These are phyloP conservation scores for Phrynocephalus versicolor DNA, from an alignment of 2,113 vertebrate species.

Conservation along the genomic window DNA sequence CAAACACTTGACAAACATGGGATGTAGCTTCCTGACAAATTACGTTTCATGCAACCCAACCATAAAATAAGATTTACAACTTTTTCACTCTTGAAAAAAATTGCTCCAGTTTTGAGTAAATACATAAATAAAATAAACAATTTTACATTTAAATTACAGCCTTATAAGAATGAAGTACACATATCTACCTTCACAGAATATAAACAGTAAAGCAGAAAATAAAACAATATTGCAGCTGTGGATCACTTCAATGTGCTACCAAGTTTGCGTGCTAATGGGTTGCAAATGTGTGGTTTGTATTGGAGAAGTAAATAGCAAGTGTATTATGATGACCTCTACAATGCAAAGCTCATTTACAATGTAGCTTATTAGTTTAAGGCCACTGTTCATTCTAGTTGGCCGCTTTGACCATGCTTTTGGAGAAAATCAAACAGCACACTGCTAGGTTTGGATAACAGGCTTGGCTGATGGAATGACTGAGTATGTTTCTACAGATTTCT, in stretches of 20 bases:
- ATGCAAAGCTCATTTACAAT: too few relatives aligned
- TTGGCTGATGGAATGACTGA: not conserved
- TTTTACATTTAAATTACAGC: constrained; percentile 68
- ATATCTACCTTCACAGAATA: not conserved
- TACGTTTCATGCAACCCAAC: constrained; percentile 66
- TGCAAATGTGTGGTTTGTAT: not conserved
- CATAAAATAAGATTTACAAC: constrained; percentile 76
- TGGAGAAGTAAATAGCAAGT: not conserved
- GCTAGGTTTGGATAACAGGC: not conserved
- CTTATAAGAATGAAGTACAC: constrained; percentile 54
- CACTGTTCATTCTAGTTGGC: not conserved
- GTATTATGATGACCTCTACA: not conserved
- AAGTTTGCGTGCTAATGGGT: not conserved
- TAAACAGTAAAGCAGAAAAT: constrained; percentile 8
- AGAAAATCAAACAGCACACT: not conserved
- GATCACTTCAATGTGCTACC: not conserved
- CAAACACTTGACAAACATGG: constrained; percentile 78
- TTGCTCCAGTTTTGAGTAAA: constrained; percentile 67
- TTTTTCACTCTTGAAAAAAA: constrained; percentile 67
- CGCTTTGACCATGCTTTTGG: not conserved
- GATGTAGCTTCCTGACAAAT: constrained; percentile 76
- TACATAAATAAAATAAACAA: constrained; percentile 73
- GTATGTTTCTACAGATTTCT: too few relatives aligned
- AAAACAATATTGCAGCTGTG: constrained; percentile 11
- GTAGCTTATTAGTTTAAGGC: not conserved